phyloP scores from a whole-genome alignment of 1,140 invertebrate species.

The Bactericera cockerelli region DNA sequence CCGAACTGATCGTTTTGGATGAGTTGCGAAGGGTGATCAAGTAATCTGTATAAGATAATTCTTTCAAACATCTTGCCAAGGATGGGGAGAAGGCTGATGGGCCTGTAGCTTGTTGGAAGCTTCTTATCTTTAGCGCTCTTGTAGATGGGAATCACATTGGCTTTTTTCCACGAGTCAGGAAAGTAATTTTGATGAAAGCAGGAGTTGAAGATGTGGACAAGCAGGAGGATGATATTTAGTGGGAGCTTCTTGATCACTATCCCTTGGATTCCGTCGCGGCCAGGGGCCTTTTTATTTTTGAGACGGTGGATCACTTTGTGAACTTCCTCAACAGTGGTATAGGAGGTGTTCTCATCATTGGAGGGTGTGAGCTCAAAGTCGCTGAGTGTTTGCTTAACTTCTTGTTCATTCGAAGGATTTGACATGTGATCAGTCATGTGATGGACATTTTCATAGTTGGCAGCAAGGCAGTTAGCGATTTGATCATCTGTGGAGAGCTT shows the following conservation, averaged over 20 bases:
- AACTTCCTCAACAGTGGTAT: neutral
- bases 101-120: slow-evolving; percentile 24
- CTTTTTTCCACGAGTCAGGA: slow-evolving; percentile 26
- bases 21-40: neutral
- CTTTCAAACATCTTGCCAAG: slow-evolving; percentile 26
- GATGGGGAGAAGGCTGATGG: slow-evolving; percentile 26
- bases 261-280: slow-evolving; percentile 22
- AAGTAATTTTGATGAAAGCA: slow-evolving; percentile 23
- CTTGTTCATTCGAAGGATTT: neutral
- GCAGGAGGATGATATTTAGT: slow-evolving; percentile 19
- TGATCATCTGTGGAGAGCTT: no score
- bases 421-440: neutral
- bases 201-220: slow-evolving; percentile 25
- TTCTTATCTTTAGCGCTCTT: slow-evolving; percentile 28
- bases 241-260: slow-evolving; percentile 22
- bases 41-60: slow-evolving; percentile 20
- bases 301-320: neutral
- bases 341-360: neutral
- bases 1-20: neutral
- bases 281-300: slow-evolving; percentile 23
- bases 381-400: neutral
- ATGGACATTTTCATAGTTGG: neutral
- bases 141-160: slow-evolving; percentile 26
- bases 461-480: neutral
- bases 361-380: neutral